Evolutionary conservation across 2,888 invertebrate species (phyloP).

Genomic region (Zele albiditarsus): DNA sequence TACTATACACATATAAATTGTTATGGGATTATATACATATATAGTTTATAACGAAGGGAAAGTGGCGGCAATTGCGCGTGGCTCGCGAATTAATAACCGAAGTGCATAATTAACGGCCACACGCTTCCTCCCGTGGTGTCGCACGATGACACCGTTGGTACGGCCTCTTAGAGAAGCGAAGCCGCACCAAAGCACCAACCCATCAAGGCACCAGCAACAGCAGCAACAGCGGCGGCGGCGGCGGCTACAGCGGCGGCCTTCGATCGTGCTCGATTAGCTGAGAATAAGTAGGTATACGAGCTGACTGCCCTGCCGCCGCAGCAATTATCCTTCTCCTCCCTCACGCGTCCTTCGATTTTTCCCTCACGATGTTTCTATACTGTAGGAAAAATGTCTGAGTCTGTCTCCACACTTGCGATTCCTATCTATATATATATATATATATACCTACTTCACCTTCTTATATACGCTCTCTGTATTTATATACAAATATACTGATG

Average conservation of each 20-base stretch:
- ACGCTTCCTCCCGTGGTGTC: slow-evolving; percentile 50
- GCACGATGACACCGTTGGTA: slow-evolving; percentile 42
- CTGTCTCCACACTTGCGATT: slow-evolving; percentile 19
- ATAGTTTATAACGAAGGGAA: slow-evolving; percentile 41
- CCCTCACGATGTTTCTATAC: slow-evolving; percentile 14
- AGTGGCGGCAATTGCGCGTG: slow-evolving; percentile 57
- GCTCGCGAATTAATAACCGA: slow-evolving; percentile 66
- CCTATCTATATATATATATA: slow-evolving; percentile 10
- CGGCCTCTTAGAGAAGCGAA: neutral
- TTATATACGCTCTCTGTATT: slow-evolving; percentile 7
- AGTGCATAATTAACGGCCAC: slow-evolving; percentile 65
- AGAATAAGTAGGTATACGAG: slow-evolving; percentile 36
- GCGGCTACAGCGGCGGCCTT: slow-evolving; percentile 27
- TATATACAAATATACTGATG: neutral
- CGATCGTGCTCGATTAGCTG: slow-evolving; percentile 43
- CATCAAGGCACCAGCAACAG: neutral
- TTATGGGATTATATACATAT: neutral
- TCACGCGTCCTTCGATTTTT: slow-evolving; percentile 33
- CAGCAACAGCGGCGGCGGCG: neutral
- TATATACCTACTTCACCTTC: slow-evolving; percentile 7
- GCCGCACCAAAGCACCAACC: neutral
- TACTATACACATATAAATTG: neutral
- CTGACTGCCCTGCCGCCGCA: slow-evolving; percentile 27
- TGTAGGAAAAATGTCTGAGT: slow-evolving; percentile 18
- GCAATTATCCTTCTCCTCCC: slow-evolving; percentile 43